Conservation (phyloP, 2,113 vertebrate genomes). For the Dascyllus trimaculatus region DNA sequence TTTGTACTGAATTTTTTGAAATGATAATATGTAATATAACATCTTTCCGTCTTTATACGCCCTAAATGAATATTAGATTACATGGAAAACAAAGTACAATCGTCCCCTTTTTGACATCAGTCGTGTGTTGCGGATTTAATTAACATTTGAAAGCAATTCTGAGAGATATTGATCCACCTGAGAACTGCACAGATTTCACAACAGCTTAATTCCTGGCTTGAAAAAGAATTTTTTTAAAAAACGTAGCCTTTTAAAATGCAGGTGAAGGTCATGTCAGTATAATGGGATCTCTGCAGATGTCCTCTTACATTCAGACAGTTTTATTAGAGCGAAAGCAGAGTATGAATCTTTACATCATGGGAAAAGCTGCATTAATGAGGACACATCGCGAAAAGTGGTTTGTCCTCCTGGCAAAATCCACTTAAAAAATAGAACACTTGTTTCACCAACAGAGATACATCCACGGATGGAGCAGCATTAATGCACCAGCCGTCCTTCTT, state of each 20-base stretch:
- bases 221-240: too few species aligned
- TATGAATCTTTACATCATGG: constrained; percentile 1
- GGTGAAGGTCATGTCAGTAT: neutral
- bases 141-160: neutral
- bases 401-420: constrained; percentile 11
- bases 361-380: constrained; percentile 34
- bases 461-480: neutral
- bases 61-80: too few species aligned
- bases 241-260: neutral
- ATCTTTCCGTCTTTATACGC: too few species aligned
- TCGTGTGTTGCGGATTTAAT: accelerated
- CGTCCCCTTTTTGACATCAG: neutral
- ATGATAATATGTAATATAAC: too few species aligned
- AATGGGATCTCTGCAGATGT: neutral
- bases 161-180: constrained; percentile 8
- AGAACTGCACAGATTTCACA: accelerated
- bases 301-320: neutral
- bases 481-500: neutral
- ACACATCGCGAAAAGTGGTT: constrained; percentile 14
- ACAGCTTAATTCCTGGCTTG: accelerated
- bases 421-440: constrained; percentile 11
- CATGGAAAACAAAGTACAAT: too few species aligned
- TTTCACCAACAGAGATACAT: constrained; percentile 5
- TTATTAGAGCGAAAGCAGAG: neutral
- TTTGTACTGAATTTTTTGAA: too few species aligned